Evolutionary conservation across 2,888 invertebrate species (phyloP).

Genomic region (Blastobasis adustella): DNA sequence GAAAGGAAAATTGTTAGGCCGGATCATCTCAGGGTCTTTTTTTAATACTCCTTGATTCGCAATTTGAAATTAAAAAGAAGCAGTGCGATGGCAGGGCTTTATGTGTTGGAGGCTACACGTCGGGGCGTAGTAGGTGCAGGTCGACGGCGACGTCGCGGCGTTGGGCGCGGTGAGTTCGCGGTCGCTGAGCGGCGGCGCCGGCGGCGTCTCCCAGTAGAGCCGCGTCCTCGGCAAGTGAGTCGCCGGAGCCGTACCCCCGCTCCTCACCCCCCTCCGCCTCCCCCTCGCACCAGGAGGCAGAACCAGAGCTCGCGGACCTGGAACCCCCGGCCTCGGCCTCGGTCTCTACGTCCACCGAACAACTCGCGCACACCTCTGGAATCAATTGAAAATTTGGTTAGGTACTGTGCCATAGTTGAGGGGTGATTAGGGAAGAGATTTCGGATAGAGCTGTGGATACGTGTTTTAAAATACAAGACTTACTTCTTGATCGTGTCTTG

Average conservation of each 20-base stretch:
- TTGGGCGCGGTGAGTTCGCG: constrained; percentile 44
- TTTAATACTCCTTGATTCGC: neutral
- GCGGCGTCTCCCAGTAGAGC: constrained; percentile 52
- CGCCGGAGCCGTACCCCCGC: constrained; percentile 71
- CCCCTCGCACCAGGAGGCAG: constrained; percentile 72
- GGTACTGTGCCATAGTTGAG: too few relatives aligned
- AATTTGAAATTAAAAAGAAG: neutral
- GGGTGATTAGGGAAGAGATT: too few relatives aligned
- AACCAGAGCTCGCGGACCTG: constrained; percentile 62
- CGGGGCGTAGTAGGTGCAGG: constrained; percentile 62
- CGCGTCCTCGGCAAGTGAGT: constrained; percentile 67
- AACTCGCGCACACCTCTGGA: constrained; percentile 64
- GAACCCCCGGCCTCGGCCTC: constrained; percentile 55
- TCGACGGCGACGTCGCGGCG: constrained; percentile 65
- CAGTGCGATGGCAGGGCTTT: neutral
- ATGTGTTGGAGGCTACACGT: constrained; percentile 30
- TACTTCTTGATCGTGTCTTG: too few relatives aligned
- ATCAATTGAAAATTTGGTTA: constrained; percentile 12
- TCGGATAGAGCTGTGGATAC: too few relatives aligned
- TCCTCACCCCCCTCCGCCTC: constrained; percentile 62
- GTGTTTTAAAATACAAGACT: too few relatives aligned
- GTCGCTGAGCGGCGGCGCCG: constrained; percentile 28
- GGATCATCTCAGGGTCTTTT: neutral
- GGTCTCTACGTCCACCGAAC: constrained; percentile 65
- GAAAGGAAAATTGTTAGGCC: neutral